These are phyloP conservation scores for Fulica atra DNA, from an alignment of 2,113 vertebrate genomes.

Conservation along the genomic window DNA sequence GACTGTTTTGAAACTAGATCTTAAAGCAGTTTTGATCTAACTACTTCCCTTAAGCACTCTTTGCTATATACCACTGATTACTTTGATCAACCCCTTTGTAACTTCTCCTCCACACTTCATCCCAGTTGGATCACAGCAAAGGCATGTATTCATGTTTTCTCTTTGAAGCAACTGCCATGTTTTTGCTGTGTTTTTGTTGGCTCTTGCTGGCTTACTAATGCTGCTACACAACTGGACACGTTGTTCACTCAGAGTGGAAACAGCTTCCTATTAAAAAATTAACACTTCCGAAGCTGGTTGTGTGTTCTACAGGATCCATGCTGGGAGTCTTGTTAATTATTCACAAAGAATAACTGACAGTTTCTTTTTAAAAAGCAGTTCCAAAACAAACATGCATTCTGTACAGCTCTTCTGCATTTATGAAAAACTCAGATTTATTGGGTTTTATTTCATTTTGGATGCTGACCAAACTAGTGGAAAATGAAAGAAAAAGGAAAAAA, in stretches of 20 bases:
- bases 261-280: conserved; percentile 3
- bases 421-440: not conserved
- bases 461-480: not conserved
- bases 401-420: not conserved
- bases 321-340: not conserved
- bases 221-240: not conserved
- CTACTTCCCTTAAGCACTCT: conserved; percentile 13
- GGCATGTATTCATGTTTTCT: not conserved
- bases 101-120: not conserved
- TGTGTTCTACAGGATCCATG: not conserved
- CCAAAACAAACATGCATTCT: not conserved
- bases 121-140: not conserved
- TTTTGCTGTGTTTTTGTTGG: conserved; percentile 31
- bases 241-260: not conserved
- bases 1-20: not conserved
- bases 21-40: conserved; percentile 18
- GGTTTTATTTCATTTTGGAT: not conserved
- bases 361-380: not conserved
- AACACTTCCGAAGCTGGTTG: not conserved
- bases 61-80: not conserved
- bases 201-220: not conserved
- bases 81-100: conserved; percentile 21
- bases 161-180: not conserved
- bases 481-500: not conserved
- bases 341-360: not conserved